These are phyloP conservation scores for Brenthis daphne DNA, from an alignment of 2,888 invertebrate genomes.

Conservation along the genomic window DNA sequence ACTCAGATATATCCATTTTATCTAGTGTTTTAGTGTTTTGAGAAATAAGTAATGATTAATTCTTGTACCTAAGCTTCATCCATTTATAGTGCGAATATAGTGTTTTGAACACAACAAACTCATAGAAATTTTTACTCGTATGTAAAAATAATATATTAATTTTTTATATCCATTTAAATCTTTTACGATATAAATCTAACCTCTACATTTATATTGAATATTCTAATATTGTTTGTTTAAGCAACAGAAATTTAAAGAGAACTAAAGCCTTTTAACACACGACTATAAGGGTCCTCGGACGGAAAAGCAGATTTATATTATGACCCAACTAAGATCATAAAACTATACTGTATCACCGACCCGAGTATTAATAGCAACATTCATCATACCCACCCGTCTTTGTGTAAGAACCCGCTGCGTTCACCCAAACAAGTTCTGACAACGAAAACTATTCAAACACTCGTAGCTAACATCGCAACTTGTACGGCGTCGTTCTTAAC, in stretches of 20 bases:
- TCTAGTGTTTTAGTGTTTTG: constrained; percentile 37
- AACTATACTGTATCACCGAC: constrained; percentile 74
- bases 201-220: constrained; percentile 30
- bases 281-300: constrained; percentile 52
- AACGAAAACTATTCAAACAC: constrained; percentile 75
- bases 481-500: constrained; percentile 77
- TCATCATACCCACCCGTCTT: constrained; percentile 78
- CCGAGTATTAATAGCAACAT: constrained; percentile 78
- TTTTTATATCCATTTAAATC: too few species aligned
- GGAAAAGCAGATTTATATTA: constrained; percentile 79
- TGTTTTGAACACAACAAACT: too few species aligned
- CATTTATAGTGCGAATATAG: too few species aligned
- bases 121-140: too few species aligned
- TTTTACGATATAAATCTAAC: neutral
- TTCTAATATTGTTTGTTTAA: constrained; percentile 7
- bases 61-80: too few species aligned
- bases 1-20: constrained; percentile 40
- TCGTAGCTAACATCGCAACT: constrained; percentile 76
- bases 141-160: too few species aligned
- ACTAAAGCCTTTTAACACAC: constrained; percentile 51
- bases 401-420: constrained; percentile 79
- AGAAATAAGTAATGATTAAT: neutral
- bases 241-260: constrained; percentile 14
- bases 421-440: constrained; percentile 75
- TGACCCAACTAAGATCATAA: constrained; percentile 81